phyloP scores from a whole-genome alignment of 2,113 vertebrate species.

The Camelus bactrianus region DNA sequence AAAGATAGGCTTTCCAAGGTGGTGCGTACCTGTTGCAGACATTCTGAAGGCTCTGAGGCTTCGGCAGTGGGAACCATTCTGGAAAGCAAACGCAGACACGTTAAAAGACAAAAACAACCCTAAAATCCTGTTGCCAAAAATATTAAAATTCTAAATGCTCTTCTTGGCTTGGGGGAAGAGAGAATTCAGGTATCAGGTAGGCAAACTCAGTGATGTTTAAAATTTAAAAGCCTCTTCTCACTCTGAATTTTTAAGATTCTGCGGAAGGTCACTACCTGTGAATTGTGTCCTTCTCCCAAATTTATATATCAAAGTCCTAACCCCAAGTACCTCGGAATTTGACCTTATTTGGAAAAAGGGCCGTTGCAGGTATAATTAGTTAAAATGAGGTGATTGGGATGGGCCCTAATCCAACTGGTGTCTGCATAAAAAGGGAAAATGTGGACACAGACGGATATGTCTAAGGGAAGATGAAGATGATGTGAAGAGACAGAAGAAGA shows the following conservation, averaged over 20 bases:
- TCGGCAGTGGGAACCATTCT: slow-evolving; percentile 88
- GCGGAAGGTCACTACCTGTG: background rate
- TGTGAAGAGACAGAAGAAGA: background rate
- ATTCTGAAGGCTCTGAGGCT: slow-evolving; percentile 87
- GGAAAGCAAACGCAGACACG: slow-evolving; percentile 74
- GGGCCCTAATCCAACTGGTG: background rate
- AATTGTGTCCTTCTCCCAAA: background rate
- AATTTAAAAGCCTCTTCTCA: background rate
- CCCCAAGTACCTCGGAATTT: background rate
- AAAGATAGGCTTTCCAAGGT: background rate
- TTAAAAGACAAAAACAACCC: slow-evolving; percentile 76
- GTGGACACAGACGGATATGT: background rate
- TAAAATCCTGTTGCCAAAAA: slow-evolving; percentile 62
- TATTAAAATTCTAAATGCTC: slow-evolving; percentile 76
- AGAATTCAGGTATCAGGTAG: background rate
- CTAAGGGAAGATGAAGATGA: background rate
- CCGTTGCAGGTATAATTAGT: background rate
- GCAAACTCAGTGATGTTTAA: background rate
- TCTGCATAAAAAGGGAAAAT: background rate
- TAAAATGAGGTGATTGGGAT: background rate
- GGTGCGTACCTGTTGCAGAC: slow-evolving; percentile 92
- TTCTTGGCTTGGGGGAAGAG: background rate
- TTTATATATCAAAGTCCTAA: background rate
- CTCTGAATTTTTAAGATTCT: background rate
- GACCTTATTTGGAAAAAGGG: background rate